Evolutionary conservation across 2,797 vertebrate species (phyloP), one percentile per base, ranked within the genome.

Genomic region (Gastrophryne carolinensis): DNA sequence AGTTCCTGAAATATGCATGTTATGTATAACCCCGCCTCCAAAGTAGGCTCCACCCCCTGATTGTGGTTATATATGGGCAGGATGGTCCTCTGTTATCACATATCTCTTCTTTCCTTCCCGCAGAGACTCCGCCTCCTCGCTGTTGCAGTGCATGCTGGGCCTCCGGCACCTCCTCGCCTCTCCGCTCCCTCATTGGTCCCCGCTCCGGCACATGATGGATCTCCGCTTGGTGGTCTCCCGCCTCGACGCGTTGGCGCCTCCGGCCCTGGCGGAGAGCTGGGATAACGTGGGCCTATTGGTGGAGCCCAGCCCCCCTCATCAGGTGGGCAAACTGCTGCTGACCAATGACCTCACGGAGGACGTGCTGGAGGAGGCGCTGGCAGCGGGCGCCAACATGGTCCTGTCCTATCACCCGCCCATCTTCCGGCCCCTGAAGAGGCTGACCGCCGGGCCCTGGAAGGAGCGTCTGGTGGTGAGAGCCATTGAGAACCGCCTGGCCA

Each of bases 271-370:
- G 0, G 96, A 96, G 81, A 90, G 92, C 2, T 98, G 97, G 97
- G 97, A 99, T 86, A 98, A 98, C 0, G 96, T 99, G 0, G 96
- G 97, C 3, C 82, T 99, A 23, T 84, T 98, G 85, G 92, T 98
- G 7, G 95, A 98, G 81, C 97, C 97, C 0, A 94, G 94, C 60
- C 90, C 90, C 56, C 83, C 90, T 1, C 93, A 92, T 23, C 80
- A 81, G 0, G 82, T 98, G 12, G 87, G 81, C 71, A 94, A 88
- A 3, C 85, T 98, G 76, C 84, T 99, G 72, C 90, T 98, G 1
- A 97, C 97, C 56, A 98, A 95, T 10, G 97, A 99, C 75, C 89
- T 99, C 9, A 98, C 95, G 0, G 88, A 92, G 2, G 82, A 84
- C 0, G 96, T 98, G 76, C 95, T 98, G 95, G 90, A 92, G 4